Evolutionary conservation across 1,140 invertebrate genomes (phyloP).

Genomic region (Coelopa frigida): DNA sequence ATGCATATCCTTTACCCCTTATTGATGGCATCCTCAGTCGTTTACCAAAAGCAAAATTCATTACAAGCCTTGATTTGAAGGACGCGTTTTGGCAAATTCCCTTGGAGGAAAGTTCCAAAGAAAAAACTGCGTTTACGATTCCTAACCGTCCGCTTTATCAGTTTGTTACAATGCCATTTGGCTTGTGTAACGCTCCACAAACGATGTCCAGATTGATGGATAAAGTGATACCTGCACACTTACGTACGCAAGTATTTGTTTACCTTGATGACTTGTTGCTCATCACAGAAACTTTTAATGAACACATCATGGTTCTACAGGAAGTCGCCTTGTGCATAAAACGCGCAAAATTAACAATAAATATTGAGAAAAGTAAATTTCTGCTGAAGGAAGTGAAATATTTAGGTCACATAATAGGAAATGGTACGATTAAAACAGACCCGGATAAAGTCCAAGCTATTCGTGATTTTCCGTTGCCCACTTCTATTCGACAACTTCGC

Average conservation of each 20-base stretch:
- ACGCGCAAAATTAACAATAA: slow-evolving; percentile 18
- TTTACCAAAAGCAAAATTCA: slow-evolving; percentile 14
- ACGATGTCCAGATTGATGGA: slow-evolving; percentile 11
- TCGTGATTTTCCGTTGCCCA: slow-evolving; percentile 6
- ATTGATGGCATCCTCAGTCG: slow-evolving; percentile 31
- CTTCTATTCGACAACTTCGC: slow-evolving; percentile 32
- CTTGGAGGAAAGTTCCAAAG: slow-evolving; percentile 13
- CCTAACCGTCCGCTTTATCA: slow-evolving; percentile 33
- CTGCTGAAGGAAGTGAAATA: slow-evolving; percentile 21
- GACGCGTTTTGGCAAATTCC: slow-evolving; percentile 7
- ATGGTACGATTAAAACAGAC: slow-evolving; percentile 38
- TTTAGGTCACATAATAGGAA: slow-evolving; percentile 8
- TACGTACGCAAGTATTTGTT: slow-evolving; percentile 17
- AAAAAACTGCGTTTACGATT: slow-evolving; percentile 42
- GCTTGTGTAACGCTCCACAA: slow-evolving; percentile 18
- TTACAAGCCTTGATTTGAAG: slow-evolving; percentile 24
- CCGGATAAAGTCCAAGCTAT: slow-evolving; percentile 25
- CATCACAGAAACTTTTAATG: slow-evolving; percentile 5
- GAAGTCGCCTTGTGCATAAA: slow-evolving; percentile 3
- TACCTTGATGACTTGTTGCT: slow-evolving; percentile 15
- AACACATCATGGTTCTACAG: slow-evolving; percentile 3
- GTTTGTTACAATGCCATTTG: slow-evolving; percentile 13
- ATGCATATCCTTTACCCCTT: slow-evolving; percentile 25
- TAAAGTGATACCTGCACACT: slow-evolving; percentile 37
- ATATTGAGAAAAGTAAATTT: slow-evolving; percentile 20